Percentiles rank a stretch among this genome's conserved stretches.
phyloP scores from a whole-genome alignment of 1,140 invertebrate genomes.

The Chrysomallon squamiferum region DNA sequence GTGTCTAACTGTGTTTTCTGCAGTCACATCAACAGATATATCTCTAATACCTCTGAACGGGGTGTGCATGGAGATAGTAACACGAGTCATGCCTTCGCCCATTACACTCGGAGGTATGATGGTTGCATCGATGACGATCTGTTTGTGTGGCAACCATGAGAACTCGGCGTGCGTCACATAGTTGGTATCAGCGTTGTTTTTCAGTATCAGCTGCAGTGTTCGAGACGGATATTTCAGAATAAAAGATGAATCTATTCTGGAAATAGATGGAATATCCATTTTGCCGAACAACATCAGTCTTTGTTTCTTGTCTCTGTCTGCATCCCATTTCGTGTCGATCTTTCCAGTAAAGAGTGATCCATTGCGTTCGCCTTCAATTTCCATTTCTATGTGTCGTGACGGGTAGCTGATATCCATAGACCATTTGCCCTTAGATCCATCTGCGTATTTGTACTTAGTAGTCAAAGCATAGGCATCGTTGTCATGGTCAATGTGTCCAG shows the following conservation, averaged over 20 bases:
- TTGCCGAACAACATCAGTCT: slow-evolving; percentile 11
- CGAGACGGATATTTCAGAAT: slow-evolving; percentile 19
- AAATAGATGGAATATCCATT: slow-evolving; percentile 9
- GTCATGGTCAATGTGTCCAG: neutral
- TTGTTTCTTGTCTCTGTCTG: slow-evolving; percentile 21
- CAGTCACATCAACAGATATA: slow-evolving; percentile 6
- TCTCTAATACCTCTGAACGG: slow-evolving; percentile 38
- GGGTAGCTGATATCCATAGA: slow-evolving; percentile 8
- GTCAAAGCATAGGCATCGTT: neutral
- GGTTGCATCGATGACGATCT: neutral
- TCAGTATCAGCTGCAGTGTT: slow-evolving; percentile 15
- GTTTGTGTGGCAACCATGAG: neutral
- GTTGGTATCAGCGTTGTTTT: slow-evolving; percentile 15
- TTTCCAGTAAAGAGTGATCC: slow-evolving; percentile 12
- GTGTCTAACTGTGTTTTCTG: neutral
- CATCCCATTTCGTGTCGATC: slow-evolving; percentile 27
- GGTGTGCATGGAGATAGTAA: slow-evolving; percentile 32
- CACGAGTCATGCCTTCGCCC: neutral
- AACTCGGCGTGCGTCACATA: slow-evolving; percentile 12
- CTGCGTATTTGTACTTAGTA: neutral
- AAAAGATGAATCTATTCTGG: slow-evolving; percentile 16
- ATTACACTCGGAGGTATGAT: neutral
- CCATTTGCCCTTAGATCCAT: neutral
- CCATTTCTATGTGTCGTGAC: slow-evolving; percentile 18
- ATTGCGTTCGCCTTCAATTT: slow-evolving; percentile 14